Evolutionary conservation across 2,113 vertebrate species (phyloP).

Genomic region (Seriola quinqueradiata): DNA sequence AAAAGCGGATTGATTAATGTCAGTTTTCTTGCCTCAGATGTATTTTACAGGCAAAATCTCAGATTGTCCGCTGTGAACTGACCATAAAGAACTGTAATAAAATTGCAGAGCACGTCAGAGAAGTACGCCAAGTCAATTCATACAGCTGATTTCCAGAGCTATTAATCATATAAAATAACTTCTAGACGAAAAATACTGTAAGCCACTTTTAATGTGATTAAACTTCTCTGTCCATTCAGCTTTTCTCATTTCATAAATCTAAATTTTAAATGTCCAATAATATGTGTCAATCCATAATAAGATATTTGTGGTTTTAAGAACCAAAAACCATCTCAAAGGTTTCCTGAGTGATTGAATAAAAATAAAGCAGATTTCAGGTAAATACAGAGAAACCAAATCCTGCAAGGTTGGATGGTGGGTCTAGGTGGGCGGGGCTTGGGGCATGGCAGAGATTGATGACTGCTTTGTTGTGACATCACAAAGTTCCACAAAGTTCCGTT

Average conservation of each 20-base stretch:
- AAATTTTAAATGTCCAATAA: neutral
- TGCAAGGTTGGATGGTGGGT: too few species aligned
- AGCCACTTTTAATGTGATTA: neutral
- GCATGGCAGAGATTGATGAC: too few species aligned
- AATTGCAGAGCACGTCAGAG: neutral
- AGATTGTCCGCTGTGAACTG: neutral
- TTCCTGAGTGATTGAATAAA: too few species aligned
- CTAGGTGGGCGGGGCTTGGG: too few species aligned
- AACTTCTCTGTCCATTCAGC: neutral
- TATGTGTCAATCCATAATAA: too few species aligned
- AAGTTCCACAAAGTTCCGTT: too few species aligned
- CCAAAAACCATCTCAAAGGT: too few species aligned
- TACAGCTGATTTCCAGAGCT: neutral
- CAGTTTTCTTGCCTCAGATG: neutral
- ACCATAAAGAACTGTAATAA: neutral
- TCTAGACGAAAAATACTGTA: neutral
- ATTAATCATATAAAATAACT: neutral
- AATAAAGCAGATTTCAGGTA: too few species aligned
- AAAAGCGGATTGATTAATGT: too few species aligned
- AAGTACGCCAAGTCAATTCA: neutral
- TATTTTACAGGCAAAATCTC: neutral
- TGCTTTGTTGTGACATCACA: too few species aligned
- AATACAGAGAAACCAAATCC: too few species aligned
- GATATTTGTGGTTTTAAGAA: too few species aligned
- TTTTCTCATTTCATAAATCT: neutral